Base-by-base conservation (phyloP, 2,797 vertebrate genomes). In the Chelon auratus region DNA sequence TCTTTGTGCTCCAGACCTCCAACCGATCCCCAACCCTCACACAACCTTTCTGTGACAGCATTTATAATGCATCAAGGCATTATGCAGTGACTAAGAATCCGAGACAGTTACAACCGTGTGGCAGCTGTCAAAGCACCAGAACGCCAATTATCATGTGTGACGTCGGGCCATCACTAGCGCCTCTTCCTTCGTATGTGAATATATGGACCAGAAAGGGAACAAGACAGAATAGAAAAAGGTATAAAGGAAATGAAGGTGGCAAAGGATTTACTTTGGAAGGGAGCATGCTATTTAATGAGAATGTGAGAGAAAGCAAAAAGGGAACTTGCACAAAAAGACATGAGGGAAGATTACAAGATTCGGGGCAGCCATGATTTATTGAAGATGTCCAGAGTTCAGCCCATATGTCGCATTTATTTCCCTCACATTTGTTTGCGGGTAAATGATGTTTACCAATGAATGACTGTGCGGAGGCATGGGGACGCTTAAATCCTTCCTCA, bases 111-210 rank as follows among this genome's bases (percentile, higher is more conserved):
- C 78, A 82, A 83, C 80, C 71, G 70, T 81, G 79, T 75, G 79
- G 87, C 89, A 92, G 90, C 85, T 90, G 92, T 87, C 84, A 86
- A 67, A 85, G 72, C 84, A 86, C 82, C 65, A 57, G 80, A 83
- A 89, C 81, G 75, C 87, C 91, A 94, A 91, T 93, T 93, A 93
- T 71, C 68, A 81, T 33, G 45, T 70, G 82, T 84, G 79, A 78
- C 75, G 66, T 59, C 76, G 75, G 75, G 79, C 79, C 77, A 77
- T 77, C 58, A 63, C 72, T 39, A 59, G 45, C 20, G 30, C 82
- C 68, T 79, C 61, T 81, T 73, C 70, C 86, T 86, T 77, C 74
- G 73, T 56, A 51, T 78, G 62, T 59, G 71, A 39, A 50, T 70
- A 45, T 51, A 62, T 36, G 43, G 58, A 62, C 78, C 33, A 51